phyloP scores from a whole-genome alignment of 2,888 invertebrate species.

The Drosophila formosana region DNA sequence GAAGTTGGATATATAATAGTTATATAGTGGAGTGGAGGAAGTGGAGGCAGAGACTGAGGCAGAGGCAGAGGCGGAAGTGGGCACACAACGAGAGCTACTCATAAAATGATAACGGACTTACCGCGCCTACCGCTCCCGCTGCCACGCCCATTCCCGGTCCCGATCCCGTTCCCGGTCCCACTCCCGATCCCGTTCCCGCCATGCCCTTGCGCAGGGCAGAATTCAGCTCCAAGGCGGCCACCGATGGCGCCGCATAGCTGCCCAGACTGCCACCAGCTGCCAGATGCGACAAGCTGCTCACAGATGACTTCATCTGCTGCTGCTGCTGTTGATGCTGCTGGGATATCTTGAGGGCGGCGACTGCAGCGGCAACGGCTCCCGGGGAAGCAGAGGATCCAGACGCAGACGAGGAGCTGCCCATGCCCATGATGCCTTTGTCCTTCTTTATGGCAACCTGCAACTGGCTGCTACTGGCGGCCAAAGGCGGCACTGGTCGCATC shows the following conservation, averaged over 20 bases:
- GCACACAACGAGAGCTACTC: conserved; percentile 64
- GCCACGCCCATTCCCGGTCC: conserved; percentile 52
- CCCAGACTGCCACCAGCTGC: conserved; percentile 64
- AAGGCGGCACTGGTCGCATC: conserved; percentile 85
- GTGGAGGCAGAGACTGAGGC: conserved; percentile 25
- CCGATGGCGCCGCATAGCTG: conserved; percentile 47
- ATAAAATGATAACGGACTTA: conserved; percentile 82
- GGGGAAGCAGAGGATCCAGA: conserved; percentile 7
- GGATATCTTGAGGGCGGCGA: conserved; percentile 68
- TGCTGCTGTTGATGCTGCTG: conserved; percentile 28
- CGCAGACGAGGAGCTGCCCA: conserved; percentile 16
- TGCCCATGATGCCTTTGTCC: conserved; percentile 32
- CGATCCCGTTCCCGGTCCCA: conserved; percentile 30
- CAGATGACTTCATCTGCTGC: conserved; percentile 70
- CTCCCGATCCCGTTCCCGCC: conserved; percentile 64
- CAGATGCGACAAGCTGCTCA: conserved; percentile 69
- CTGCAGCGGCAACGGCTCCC: conserved; percentile 59
- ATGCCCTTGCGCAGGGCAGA: conserved; percentile 80
- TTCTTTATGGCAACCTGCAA: conserved; percentile 42
- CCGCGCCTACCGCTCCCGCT: conserved; percentile 80
- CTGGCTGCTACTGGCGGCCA: conserved; percentile 74
- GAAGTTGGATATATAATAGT: conserved; percentile 36
- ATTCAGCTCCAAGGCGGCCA: conserved; percentile 65
- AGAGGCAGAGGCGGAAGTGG: conserved; percentile 47
- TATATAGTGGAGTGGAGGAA: conserved; percentile 8